These are phyloP conservation scores for Epinephelus moara DNA, from an alignment of 2,113 vertebrate species.

Conservation along the genomic window DNA sequence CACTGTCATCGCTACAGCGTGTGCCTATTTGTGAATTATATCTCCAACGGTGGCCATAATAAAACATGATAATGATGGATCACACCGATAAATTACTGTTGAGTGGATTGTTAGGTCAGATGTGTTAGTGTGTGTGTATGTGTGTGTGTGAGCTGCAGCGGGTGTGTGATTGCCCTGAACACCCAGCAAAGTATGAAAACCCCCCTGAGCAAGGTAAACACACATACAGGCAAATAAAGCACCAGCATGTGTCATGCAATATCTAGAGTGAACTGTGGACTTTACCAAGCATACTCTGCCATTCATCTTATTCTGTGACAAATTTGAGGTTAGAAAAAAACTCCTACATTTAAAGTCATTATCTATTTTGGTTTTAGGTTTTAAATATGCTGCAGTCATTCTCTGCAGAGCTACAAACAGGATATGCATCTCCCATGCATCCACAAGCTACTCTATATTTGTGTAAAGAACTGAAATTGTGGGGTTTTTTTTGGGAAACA, in stretches of 20 bases:
- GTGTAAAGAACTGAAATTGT: no score
- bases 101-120: slow-evolving; percentile 81
- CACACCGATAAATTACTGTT: slow-evolving; percentile 83
- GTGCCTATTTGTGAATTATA: slow-evolving; percentile 83
- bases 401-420: not conserved
- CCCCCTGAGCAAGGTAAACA: slow-evolving; percentile 49
- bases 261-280: not conserved
- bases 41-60: slow-evolving; percentile 82
- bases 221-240: slow-evolving; percentile 41
- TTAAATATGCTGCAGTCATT: not conserved
- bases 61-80: slow-evolving; percentile 88
- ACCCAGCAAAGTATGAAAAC: slow-evolving; percentile 50
- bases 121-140: slow-evolving; percentile 63
- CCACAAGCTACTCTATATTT: no score
- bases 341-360: not conserved
- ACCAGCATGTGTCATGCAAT: slow-evolving; percentile 13
- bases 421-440: not conserved
- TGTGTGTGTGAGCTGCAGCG: slow-evolving; percentile 61
- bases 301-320: not conserved
- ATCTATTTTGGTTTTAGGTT: not conserved
- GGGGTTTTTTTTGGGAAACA: no score
- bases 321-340: not conserved
- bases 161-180: slow-evolving; percentile 57
- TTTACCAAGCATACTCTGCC: not conserved
- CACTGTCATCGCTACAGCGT: slow-evolving; percentile 74